phyloP scores from a whole-genome alignment of 2,888 invertebrate species.

The Hemistola chrysoprasaria region DNA sequence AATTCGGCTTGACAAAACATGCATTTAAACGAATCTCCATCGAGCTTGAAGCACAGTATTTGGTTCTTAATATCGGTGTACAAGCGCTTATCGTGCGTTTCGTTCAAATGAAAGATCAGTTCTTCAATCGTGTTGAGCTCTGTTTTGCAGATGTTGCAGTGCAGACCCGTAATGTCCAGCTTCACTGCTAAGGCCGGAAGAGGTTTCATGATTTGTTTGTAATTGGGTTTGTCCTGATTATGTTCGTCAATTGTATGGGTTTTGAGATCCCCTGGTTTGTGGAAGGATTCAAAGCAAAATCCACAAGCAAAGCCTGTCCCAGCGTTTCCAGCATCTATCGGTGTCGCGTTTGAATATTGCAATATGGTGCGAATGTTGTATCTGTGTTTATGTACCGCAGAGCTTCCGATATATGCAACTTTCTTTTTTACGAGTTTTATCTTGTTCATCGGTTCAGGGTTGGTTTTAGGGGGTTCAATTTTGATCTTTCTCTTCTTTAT shows the following conservation, averaged over 20 bases:
- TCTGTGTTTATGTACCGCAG: constrained; percentile 24
- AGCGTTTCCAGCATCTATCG: constrained; percentile 36
- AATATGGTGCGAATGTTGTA: constrained; percentile 37
- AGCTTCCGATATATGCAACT: too few relatives aligned
- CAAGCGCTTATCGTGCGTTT: background rate
- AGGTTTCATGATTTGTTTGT: constrained; percentile 25
- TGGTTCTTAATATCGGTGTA: constrained; percentile 2
- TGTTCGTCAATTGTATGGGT: constrained; percentile 37
- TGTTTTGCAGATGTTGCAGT: constrained; percentile 1
- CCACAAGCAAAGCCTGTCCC: constrained; percentile 47
- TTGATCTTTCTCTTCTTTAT: too few relatives aligned
- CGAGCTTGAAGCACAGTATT: background rate
- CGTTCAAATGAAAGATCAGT: background rate
- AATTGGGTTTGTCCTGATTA: constrained; percentile 6
- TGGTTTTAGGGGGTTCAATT: too few relatives aligned
- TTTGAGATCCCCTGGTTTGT: constrained; percentile 45
- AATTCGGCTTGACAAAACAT: constrained; percentile 18
- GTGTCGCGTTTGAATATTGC: constrained; percentile 44
- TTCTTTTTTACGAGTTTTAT: too few relatives aligned
- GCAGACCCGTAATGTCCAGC: background rate
- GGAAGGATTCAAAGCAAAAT: constrained; percentile 43
- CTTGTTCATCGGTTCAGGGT: too few relatives aligned
- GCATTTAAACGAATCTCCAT: background rate
- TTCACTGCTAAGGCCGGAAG: constrained; percentile 34
- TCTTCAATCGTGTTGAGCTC: background rate